Base-by-base conservation (phyloP, 2,113 vertebrate genomes). In the Jacana jacana region DNA sequence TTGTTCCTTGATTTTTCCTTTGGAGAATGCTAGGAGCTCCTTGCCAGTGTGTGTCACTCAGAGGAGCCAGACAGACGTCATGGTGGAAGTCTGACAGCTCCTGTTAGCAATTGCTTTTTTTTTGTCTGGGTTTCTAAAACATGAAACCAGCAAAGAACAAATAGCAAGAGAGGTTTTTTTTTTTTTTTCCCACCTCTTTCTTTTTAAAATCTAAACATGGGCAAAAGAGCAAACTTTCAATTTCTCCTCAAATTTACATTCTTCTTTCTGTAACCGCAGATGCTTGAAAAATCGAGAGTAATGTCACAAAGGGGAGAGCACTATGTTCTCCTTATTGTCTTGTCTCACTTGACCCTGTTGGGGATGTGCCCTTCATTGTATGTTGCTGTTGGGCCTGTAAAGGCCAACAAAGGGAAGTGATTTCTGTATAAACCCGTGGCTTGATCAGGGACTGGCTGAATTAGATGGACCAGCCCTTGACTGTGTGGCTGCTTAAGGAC, bases 241-340 rank as follows among this genome's bases (percentile, higher is more conserved):
- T 97, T 98, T 97, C 96, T 97, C 90, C 96, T 98, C 97, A 92
- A 52, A 98, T 98, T 88, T 98, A 97, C 95, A 91, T 88, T 96
- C 40, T 77, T 98, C 97, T 72, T 27, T 60, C 55, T 48, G 60
- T n/a, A 60, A 49, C 68, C 72, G 73, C 8, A 18, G 93, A 92
- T 58, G 57, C 57, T 89, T 91, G 82, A 79, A 92, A 92, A 91
- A 95, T 86, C 72, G 89, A 66, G 48, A 78, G 46, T 94, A 79
- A 76, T 0, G 2, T 60, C 54, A 68, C 91, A 77, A 94, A 87
- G 40, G 70, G 79, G 51, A 73, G 33, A 77, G 75, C 42, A 73
- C 35, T 37, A 77, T 48, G 48, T 69, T 86, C 64, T 82, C 63
- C 48, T 61, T 39, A 80, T 94, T 95, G 92, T 89, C 66, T 52